Conservation (phyloP, 2,888 invertebrate species). For the Caenorhabditis imperialis region DNA sequence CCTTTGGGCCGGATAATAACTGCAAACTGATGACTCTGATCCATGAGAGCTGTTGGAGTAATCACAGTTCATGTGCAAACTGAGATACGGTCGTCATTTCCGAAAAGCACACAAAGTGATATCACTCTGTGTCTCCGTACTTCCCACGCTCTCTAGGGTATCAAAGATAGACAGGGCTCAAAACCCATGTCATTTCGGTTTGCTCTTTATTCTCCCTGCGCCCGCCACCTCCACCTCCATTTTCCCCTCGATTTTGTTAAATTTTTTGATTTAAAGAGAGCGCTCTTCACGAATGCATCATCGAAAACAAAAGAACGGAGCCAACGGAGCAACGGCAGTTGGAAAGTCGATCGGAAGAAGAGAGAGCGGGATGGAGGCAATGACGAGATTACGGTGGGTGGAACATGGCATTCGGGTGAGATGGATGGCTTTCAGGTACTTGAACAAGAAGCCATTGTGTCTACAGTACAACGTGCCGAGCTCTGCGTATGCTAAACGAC, state of each 20-base stretch:
- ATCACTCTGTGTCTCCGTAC: slow-evolving; percentile 11
- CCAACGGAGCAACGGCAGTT: slow-evolving; percentile 18
- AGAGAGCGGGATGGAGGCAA: slow-evolving; percentile 59
- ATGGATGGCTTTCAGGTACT: slow-evolving; percentile 47
- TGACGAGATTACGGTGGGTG: slow-evolving; percentile 57
- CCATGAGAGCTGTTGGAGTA: neutral
- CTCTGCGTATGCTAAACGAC: slow-evolving; percentile 32
- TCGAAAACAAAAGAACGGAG: slow-evolving; percentile 46
- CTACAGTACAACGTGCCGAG: slow-evolving; percentile 68
- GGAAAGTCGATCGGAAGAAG: slow-evolving; percentile 50
- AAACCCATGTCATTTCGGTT: slow-evolving; percentile 48
- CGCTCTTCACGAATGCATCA: slow-evolving; percentile 61
- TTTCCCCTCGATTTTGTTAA: too few relatives aligned
- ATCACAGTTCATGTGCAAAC: slow-evolving; percentile 34
- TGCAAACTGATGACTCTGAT: too few relatives aligned
- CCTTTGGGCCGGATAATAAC: too few relatives aligned
- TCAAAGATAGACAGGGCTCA: slow-evolving; percentile 6
- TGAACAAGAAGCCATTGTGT: slow-evolving; percentile 71
- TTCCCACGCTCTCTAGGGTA: neutral
- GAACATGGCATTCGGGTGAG: neutral
- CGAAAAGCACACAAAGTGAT: slow-evolving; percentile 8
- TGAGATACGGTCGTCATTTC: slow-evolving; percentile 34
- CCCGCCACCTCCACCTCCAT: too few relatives aligned
- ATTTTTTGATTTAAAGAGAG: slow-evolving; percentile 32
- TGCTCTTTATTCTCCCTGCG: too few relatives aligned